Percentiles rank a stretch among this genome's conserved stretches.
phyloP scores from a whole-genome alignment of 1,140 invertebrate genomes.

The Bombus pascuorum region DNA sequence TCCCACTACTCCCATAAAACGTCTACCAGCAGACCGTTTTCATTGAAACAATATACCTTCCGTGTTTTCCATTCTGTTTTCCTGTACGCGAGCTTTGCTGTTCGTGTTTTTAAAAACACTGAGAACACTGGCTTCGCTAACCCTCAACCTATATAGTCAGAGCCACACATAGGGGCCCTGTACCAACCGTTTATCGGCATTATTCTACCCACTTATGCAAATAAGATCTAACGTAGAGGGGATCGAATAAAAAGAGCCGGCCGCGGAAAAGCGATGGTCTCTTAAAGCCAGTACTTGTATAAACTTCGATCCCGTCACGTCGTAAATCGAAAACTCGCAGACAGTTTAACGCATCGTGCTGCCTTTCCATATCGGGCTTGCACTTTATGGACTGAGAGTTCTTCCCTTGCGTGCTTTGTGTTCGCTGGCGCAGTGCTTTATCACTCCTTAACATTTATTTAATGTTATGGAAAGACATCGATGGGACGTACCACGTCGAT shows the following conservation, averaged over 20 bases:
- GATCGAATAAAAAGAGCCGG: constrained; percentile 42
- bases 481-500: neutral
- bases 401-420: constrained; percentile 39
- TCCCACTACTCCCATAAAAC: too few relatives aligned
- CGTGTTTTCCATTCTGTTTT: neutral
- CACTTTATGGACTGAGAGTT: constrained; percentile 57
- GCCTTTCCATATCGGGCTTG: constrained; percentile 60
- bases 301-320: constrained; percentile 69
- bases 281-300: constrained; percentile 60
- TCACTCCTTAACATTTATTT: constrained; percentile 62
- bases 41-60: neutral
- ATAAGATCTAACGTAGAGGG: constrained; percentile 39
- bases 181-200: constrained; percentile 53
- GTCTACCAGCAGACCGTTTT: neutral
- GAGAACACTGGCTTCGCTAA: constrained; percentile 3
- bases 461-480: constrained; percentile 38
- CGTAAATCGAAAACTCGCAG: constrained; percentile 68
- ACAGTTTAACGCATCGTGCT: constrained; percentile 66
- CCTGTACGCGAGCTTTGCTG: neutral
- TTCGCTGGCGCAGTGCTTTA: constrained; percentile 42
- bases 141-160: neutral
- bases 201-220: constrained; percentile 68
- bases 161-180: neutral
- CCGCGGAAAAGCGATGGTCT: constrained; percentile 63
- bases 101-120: neutral